Conservation (phyloP, 64 coral and sea anemone species). For the Montipora sp. region DNA sequence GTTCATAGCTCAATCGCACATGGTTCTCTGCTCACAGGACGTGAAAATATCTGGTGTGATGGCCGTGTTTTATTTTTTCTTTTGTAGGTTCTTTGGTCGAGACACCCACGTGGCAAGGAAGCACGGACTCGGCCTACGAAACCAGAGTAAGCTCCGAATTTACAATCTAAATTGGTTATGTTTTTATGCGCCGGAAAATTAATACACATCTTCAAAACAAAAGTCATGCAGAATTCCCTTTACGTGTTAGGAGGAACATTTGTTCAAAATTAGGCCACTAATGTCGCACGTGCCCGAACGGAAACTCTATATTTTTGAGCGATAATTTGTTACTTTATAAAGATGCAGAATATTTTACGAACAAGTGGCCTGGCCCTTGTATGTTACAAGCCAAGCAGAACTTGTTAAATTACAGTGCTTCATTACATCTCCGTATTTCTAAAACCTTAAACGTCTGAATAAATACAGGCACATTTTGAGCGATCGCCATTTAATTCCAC, state of each 20-base stretch:
- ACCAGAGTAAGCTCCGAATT: conserved; percentile 53
- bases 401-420: conserved; percentile 23
- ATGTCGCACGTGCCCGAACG: conserved; percentile 51
- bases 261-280: conserved; percentile 46
- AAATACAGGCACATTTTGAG: conserved; percentile 37
- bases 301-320: conserved; percentile 68
- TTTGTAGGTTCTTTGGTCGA: conserved; percentile 79
- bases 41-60: conserved; percentile 26
- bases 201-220: conserved; percentile 69
- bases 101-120: conserved; percentile 70
- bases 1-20: conserved; percentile 24
- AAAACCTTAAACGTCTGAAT: conserved; percentile 54
- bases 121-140: conserved; percentile 61
- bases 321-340: conserved; percentile 71
- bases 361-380: conserved; percentile 49
- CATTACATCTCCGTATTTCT: conserved; percentile 17
- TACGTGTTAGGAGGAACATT: conserved; percentile 46
- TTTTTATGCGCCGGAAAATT: conserved; percentile 37
- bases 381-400: conserved; percentile 33
- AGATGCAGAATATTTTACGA: conserved; percentile 65
- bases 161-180: neutral
- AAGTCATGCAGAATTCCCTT: conserved; percentile 39
- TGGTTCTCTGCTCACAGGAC: conserved; percentile 19
- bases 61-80: conserved; percentile 71
- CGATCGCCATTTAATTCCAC: conserved; percentile 54